Evolutionary conservation across 1,140 invertebrate genomes (phyloP), one percentile per base, ranked within the genome.

Genomic region (Drosophila paulistorum): DNA sequence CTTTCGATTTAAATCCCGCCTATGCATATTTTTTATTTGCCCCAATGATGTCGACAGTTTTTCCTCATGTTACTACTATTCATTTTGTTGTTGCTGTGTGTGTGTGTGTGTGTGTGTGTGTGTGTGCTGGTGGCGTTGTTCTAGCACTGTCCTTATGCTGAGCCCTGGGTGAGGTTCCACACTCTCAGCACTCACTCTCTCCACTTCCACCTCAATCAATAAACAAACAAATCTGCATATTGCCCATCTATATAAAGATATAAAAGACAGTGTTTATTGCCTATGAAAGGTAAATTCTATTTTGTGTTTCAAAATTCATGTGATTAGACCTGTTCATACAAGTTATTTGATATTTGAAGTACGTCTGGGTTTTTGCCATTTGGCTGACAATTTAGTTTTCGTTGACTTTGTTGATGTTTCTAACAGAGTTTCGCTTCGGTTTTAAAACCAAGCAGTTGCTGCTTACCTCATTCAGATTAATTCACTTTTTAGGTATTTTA

Each of bases 141-240:
- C 35, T 57, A 59, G 20, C 41, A 63, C 51, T 71, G 68, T 65
- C 45, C 74, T 66, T 77, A 64, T 67, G 39, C 70, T 68, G 64
- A 58, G 48, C 64, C 61, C 76, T 67, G 67, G 66, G 42, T 17
- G 37, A 23, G 17, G 9, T 51, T 51, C 45, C 45, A 51, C 45
- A 17, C 45, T 23, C 17, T 51, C 45, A 7, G n/a, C 14, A 7
- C 10, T 51, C 17, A 23, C 9, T 48, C 64, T 68, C 60, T 74
- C 69, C 35, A 71, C 65, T 71, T 68, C 51, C 26, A 57, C 68
- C 57, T 35, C 71, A 82, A 83, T 83, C 80, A 83, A 82, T 82
- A 83, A 83, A 79, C 75, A 82, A 81, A 81, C 80, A 81, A 83
- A 79, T 82, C 79, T 74, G 68, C 45, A 51, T 51, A 51, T 51